Conservation (phyloP, 2,888 invertebrate species). For the Agriopis aurantiaria region DNA sequence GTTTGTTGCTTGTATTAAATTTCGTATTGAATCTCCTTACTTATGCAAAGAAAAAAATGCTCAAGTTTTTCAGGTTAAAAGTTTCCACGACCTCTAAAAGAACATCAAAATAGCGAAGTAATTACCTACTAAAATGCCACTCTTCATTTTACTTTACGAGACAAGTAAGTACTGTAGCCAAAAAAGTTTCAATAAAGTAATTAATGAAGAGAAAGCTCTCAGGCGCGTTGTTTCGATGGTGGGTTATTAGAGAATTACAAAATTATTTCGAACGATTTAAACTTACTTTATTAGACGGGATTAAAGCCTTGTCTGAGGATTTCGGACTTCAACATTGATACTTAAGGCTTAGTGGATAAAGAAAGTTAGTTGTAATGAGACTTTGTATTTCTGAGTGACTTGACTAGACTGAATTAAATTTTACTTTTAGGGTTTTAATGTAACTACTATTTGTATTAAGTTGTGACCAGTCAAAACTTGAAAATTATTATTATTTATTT, state of each 20-base stretch:
- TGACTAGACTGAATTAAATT: slow-evolving; percentile 8
- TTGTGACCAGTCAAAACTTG: too few species aligned
- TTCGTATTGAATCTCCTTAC: too few species aligned
- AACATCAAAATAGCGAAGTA: neutral
- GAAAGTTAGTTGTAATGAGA: slow-evolving; percentile 30
- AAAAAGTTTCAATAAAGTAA: slow-evolving; percentile 27
- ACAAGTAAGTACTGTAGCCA: slow-evolving; percentile 1
- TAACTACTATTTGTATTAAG: too few species aligned
- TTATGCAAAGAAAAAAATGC: neutral
- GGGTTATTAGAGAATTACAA: slow-evolving; percentile 28
- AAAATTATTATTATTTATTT: too few species aligned
- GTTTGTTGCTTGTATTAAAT: too few species aligned
- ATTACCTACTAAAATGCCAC: slow-evolving; percentile 2
- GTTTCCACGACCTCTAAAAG: neutral
- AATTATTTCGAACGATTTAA: slow-evolving; percentile 32
- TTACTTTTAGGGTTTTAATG: neutral
- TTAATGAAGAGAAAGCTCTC: slow-evolving; percentile 28
- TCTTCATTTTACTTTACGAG: slow-evolving; percentile 17
- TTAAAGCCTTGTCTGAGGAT: slow-evolving; percentile 30
- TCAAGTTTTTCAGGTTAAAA: neutral
- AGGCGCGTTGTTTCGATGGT: slow-evolving; percentile 28
- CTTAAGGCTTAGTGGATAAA: slow-evolving; percentile 26
- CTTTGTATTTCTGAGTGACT: slow-evolving; percentile 21
- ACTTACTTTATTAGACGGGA: slow-evolving; percentile 33
- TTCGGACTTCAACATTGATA: slow-evolving; percentile 30